These are phyloP conservation scores for Stenchaetothrips biformis DNA, from an alignment of 2,888 invertebrate genomes.

Conservation along the genomic window DNA sequence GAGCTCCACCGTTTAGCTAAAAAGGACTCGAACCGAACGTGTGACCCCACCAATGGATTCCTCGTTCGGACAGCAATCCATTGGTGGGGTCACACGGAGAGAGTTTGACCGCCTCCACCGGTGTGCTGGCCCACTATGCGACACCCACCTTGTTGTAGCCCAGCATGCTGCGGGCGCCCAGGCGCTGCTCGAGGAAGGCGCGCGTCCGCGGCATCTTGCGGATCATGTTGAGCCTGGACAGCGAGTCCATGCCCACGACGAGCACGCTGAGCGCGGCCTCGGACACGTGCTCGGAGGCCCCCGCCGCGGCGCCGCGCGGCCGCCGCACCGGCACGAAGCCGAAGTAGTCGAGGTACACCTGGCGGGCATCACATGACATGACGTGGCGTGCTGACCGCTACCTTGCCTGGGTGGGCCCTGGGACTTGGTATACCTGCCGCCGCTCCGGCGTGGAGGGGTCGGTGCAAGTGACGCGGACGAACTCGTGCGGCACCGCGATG, in stretches of 20 bases:
- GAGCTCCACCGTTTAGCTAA: too few species aligned
- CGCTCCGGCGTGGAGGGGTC: too few species aligned
- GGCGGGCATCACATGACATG: background rate
- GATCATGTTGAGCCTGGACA: constrained; percentile 79
- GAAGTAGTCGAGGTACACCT: constrained; percentile 37
- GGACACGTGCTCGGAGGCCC: background rate
- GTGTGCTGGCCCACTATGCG: too few species aligned
- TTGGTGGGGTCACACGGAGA: too few species aligned
- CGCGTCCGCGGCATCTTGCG: constrained; percentile 75
- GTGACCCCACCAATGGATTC: too few species aligned
- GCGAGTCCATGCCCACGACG: constrained; percentile 76
- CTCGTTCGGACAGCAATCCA: too few species aligned
- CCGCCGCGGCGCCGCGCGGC: background rate
- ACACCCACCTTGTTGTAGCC: constrained; percentile 75
- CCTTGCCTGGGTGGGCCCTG: too few species aligned
- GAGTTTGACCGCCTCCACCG: too few species aligned
- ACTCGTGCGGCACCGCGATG: constrained; percentile 32
- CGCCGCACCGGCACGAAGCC: constrained; percentile 37
- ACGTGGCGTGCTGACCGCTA: background rate
- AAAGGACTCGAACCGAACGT: too few species aligned
- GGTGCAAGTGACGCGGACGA: constrained; percentile 34
- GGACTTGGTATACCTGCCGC: too few species aligned
- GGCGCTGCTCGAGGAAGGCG: constrained; percentile 52
- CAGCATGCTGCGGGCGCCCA: constrained; percentile 68
- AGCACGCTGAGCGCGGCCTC: constrained; percentile 52